A percentile compares a stretch with the other conserved stretches of the same genome.
phyloP scores from a whole-genome alignment of 2,888 invertebrate genomes.

The Habroteleia sp. region DNA sequence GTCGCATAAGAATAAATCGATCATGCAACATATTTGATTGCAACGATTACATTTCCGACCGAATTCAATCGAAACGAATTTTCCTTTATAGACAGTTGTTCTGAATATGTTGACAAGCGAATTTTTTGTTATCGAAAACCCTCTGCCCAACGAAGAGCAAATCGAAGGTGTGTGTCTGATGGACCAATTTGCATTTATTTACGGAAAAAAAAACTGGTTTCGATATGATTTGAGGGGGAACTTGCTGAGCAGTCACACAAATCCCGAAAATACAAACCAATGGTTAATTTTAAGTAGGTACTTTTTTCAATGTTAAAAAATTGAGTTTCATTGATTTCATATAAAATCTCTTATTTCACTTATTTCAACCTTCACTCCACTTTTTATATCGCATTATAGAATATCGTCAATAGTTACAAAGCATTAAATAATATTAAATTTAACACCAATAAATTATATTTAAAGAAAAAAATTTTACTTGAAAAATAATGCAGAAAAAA shows the following conservation, averaged over 20 bases:
- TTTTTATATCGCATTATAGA: too few species aligned
- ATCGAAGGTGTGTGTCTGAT: conserved; percentile 86
- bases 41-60: neutral
- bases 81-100: conserved; percentile 87
- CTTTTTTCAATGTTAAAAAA: too few species aligned
- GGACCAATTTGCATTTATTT: conserved; percentile 88
- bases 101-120: conserved; percentile 97
- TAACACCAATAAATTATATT: too few species aligned
- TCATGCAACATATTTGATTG: conserved; percentile 15
- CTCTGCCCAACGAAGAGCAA: conserved; percentile 86
- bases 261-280: conserved; percentile 83
- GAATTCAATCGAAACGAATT: conserved; percentile 16
- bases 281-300: conserved; percentile 89
- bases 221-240: conserved; percentile 90
- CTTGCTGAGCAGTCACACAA: conserved; percentile 83
- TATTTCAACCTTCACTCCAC: too few species aligned
- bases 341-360: too few species aligned
- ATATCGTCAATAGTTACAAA: too few species aligned
- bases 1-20: conserved; percentile 35
- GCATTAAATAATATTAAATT: too few species aligned
- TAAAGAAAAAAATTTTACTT: too few species aligned
- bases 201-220: conserved; percentile 89
- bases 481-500: too few species aligned
- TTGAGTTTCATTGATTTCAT: too few species aligned
- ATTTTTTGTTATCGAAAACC: conserved; percentile 92